A percentile compares a stretch with the other conserved stretches of the same genome.
Evolutionary conservation across 2,888 invertebrate genomes (phyloP).

Genomic region (Hipparchia sbordonii): DNA sequence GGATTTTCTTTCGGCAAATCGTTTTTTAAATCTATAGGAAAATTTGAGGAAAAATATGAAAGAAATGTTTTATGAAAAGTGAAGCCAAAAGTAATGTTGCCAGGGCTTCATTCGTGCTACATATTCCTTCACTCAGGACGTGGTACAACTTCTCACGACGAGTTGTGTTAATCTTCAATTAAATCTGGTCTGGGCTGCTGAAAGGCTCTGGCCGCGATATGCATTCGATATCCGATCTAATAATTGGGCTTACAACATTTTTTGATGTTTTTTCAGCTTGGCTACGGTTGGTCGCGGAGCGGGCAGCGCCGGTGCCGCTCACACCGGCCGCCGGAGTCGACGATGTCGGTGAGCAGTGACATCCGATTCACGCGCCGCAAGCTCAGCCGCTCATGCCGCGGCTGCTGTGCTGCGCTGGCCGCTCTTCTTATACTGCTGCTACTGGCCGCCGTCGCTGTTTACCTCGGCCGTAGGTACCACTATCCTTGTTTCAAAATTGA

Average conservation of each 20-base stretch:
- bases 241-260: not conserved
- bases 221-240: too few species aligned
- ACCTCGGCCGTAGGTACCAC: conserved; percentile 79
- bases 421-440: not conserved
- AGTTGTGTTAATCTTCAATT: not conserved
- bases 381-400: conserved; percentile 9
- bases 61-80: too few species aligned
- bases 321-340: conserved; percentile 49
- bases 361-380: conserved; percentile 9
- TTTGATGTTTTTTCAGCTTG: conserved; percentile 53
- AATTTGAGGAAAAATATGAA: too few species aligned
- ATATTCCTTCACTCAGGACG: too few species aligned
- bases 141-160: too few species aligned
- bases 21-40: too few species aligned
- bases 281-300: conserved; percentile 71
- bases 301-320: conserved; percentile 66
- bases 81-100: too few species aligned
- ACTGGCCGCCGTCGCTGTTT: conserved; percentile 4
- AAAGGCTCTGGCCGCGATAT: too few species aligned
- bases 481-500: conserved; percentile 24
- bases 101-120: too few species aligned
- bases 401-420: conserved; percentile 6
- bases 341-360: conserved; percentile 9
- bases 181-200: not conserved
- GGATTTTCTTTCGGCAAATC: too few species aligned